Base-by-base conservation (phyloP, 2,888 invertebrate genomes). In the Scaeva pyrastri region DNA sequence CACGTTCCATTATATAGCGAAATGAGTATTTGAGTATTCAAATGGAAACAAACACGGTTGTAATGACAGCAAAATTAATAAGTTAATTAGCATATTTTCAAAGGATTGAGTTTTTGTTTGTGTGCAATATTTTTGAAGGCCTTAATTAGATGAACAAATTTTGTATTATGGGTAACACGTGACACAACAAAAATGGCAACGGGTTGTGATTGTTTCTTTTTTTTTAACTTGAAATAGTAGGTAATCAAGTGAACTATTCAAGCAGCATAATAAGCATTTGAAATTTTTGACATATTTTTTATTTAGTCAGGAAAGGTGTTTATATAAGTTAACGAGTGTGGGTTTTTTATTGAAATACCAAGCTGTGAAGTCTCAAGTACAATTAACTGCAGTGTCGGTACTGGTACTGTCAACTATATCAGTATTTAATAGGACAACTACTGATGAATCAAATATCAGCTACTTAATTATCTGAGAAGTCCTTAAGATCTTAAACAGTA, bases 21-120 rank as follows among this genome's bases (percentile, higher is more conserved):
- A 52, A 26, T 23, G 62, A 11, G 39, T 39, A 8, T 14, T 21
- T 14, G 16, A 21, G 23, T 62, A 62, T 62, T 62, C 43, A 43
- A 21, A 23, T 7, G 21, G 14, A 21, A 43, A 43, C 12, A 62
- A 43, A 62, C 23, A 16, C 43, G 41, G 41, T 41, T 60, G 21
- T 60, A 41, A 58, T 58, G 60, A 62, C 43, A 43, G 43, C 16
- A 23, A 62, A 62, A 62, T 43, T 62, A 62, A 62, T 62, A 43
- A 62, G 62, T 62, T 43, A 62, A 62, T 62, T 62, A 62, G 23
- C 23, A 62, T 43, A 62, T 43, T 62, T 41, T 43, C 14, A 60
- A 62, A 62, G 41, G 41, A 39, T 62, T 41, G 21, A n/a, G n/a
- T 31, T 31, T 31, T 31, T 2, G 21, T 23, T 62, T 43, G 11